A percentile compares a stretch with the other conserved stretches of the same genome.
Evolutionary conservation across 2,113 vertebrate species (phyloP).

Genomic region (Corynorhinus townsendii): DNA sequence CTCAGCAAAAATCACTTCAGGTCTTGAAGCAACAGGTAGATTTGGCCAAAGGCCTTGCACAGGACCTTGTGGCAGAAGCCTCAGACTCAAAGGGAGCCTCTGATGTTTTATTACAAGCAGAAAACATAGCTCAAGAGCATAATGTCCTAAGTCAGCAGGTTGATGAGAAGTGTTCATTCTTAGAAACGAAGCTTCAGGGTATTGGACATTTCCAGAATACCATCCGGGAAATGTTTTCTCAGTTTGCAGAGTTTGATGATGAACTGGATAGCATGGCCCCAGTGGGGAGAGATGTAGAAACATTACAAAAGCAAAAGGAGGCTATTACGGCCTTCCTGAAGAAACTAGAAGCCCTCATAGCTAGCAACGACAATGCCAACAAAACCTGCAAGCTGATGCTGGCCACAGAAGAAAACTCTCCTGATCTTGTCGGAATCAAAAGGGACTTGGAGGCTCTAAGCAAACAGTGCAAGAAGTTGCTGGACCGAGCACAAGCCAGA

Average conservation of each 20-base stretch:
- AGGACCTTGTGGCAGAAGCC: constrained; percentile 87
- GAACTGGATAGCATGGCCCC: constrained; percentile 95
- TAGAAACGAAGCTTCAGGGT: constrained; percentile 95
- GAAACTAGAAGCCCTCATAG: constrained; percentile 89
- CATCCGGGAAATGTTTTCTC: constrained; percentile 95
- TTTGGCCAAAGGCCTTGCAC: constrained; percentile 85
- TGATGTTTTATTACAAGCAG: constrained; percentile 88
- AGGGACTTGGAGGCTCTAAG: constrained; percentile 94
- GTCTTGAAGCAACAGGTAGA: constrained; percentile 86
- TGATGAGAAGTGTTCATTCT: constrained; percentile 86
- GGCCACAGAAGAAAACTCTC: constrained; percentile 88
- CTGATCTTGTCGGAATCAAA: constrained; percentile 93
- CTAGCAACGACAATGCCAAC: constrained; percentile 86
- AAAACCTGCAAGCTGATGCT: constrained; percentile 94
- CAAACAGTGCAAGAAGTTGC: constrained; percentile 95
- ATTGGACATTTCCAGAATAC: constrained; percentile 96
- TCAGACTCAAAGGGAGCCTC: constrained; percentile 89
- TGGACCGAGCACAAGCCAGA: constrained; percentile 90
- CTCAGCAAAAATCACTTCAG: constrained; percentile 91
- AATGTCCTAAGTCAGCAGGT: constrained; percentile 82
- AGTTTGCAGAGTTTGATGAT: constrained; percentile 95
- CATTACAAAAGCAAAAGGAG: constrained; percentile 85
- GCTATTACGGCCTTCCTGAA: constrained; percentile 86
- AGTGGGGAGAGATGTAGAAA: constrained; percentile 84
- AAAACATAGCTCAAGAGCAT: constrained; percentile 87